phyloP scores from a whole-genome alignment of 2,888 invertebrate species.

The Drosophila yooni region DNA sequence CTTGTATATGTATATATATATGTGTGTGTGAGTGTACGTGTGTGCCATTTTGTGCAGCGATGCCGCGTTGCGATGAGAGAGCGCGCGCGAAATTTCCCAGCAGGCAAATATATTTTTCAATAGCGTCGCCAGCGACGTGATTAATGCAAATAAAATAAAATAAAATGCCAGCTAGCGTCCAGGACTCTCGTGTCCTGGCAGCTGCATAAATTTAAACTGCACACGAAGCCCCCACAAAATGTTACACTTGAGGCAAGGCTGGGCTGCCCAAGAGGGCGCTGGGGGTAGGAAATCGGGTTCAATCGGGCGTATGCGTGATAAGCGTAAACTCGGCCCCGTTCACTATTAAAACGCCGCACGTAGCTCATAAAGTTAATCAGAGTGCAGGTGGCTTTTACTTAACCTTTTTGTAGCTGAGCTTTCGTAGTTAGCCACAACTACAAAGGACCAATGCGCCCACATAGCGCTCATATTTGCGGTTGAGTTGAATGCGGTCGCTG shows the following conservation, averaged over 20 bases:
- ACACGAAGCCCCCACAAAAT: constrained; percentile 57
- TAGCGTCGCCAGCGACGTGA: constrained; percentile 79
- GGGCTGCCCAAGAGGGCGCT: background rate
- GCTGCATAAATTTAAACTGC: constrained; percentile 75
- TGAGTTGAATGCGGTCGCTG: constrained; percentile 57
- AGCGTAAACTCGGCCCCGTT: constrained; percentile 54
- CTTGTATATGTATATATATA: constrained; percentile 37
- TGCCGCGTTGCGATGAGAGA: constrained; percentile 34
- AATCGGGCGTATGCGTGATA: constrained; percentile 72
- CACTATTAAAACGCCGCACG: constrained; percentile 74
- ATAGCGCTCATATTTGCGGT: constrained; percentile 72
- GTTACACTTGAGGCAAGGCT: constrained; percentile 74
- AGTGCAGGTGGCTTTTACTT: constrained; percentile 46
- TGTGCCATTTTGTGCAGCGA: constrained; percentile 22
- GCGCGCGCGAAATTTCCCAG: constrained; percentile 75
- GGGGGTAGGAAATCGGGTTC: constrained; percentile 10
- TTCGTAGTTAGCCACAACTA: constrained; percentile 57
- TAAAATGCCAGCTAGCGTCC: constrained; percentile 66
- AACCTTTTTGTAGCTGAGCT: constrained; percentile 34
- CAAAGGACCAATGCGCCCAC: constrained; percentile 54
- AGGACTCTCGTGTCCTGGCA: constrained; percentile 53
- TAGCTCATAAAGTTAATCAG: constrained; percentile 80
- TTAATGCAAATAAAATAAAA: constrained; percentile 80
- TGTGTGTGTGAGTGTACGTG: constrained; percentile 1
- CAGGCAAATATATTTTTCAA: constrained; percentile 81